Base-by-base conservation (phyloP, 2,113 vertebrate species). In the Alosa alosa region DNA sequence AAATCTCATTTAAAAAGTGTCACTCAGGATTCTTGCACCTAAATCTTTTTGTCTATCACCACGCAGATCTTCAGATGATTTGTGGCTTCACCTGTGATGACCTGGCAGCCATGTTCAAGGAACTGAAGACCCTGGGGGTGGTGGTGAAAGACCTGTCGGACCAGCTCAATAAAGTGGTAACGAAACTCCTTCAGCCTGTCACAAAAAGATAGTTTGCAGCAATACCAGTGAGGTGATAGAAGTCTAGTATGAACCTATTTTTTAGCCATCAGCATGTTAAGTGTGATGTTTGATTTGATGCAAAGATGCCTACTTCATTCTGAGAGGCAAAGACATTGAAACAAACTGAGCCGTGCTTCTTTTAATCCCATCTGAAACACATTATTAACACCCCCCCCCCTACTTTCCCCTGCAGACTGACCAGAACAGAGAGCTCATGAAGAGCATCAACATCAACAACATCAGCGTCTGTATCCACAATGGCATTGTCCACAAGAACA, bases 51-150 rank as follows among this genome's bases (percentile, higher is more conserved):
- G 13, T 78, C 31, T 31, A 78, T 81, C 41, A 31, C 81, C 47
- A 36, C 13, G 3, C 86, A 96, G 97, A 99, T 86, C 94, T 98
- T 82, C 97, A 98, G 89, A 97, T 97, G 91, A 95, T 99, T 86
- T 99, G 98, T 85, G 98, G 98, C 7, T 97, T 99, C 94, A 97
- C 98, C 88, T 99, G 98, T 52, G 97, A 99, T 1, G 97, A 99
- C 55, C 93, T 99, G 81, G 94, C 96, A 90, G 96, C 94, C 92
- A 97, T 99, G 97, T 97, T 98, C 90, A 95, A 97, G 87, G 98
- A 99, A 90, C 93, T 99, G 87, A 96, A 96, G 91, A 95, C 97
- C 52, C 95, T 99, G 10, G 96, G 96, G 13, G 96, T 97, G 83
- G 96, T 99, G 84, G 97, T 99, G 81, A 97, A 96, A 89, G 96